Percentiles rank a stretch among this genome's conserved stretches.
phyloP scores from a whole-genome alignment of 2,797 vertebrate species.

The Rhynchotus rufescens region DNA sequence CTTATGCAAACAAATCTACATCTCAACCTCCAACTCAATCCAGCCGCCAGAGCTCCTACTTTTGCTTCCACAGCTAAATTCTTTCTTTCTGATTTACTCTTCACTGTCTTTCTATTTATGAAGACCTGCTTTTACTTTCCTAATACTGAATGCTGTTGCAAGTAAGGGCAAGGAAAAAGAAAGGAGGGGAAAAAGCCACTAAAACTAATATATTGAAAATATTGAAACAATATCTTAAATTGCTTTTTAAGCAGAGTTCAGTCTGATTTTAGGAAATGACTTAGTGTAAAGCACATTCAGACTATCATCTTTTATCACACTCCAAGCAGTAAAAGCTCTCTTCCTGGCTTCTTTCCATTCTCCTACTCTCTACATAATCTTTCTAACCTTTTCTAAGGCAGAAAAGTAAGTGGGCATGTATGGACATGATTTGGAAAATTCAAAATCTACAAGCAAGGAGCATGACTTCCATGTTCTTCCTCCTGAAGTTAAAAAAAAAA shows the following conservation, averaged over 20 bases:
- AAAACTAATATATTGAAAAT: not conserved
- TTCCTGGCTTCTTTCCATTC: not conserved
- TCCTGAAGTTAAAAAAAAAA: not conserved
- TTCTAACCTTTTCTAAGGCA: not conserved
- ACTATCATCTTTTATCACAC: not conserved
- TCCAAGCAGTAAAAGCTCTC: not conserved
- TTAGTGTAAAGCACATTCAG: not conserved
- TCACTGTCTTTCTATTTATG: not conserved
- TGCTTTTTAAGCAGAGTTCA: conserved; percentile 3
- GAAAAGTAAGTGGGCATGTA: not conserved
- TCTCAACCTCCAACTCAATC: conserved; percentile 43
- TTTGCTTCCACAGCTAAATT: conserved; percentile 13
- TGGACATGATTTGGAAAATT: not conserved
- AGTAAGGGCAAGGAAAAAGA: not conserved
- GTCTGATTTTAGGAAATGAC: not conserved
- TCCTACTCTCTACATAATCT: not conserved
- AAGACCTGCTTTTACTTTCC: not conserved
- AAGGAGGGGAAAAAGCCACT: not conserved
- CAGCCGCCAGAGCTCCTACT: not conserved
- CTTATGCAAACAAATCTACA: conserved; percentile 39
- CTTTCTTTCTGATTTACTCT: not conserved
- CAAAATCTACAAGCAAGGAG: not conserved
- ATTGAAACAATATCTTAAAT: not conserved
- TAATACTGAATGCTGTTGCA: not conserved
- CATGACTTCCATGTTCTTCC: not conserved